phyloP scores from a whole-genome alignment of 2,797 vertebrate species.

The Antennarius maculatus region DNA sequence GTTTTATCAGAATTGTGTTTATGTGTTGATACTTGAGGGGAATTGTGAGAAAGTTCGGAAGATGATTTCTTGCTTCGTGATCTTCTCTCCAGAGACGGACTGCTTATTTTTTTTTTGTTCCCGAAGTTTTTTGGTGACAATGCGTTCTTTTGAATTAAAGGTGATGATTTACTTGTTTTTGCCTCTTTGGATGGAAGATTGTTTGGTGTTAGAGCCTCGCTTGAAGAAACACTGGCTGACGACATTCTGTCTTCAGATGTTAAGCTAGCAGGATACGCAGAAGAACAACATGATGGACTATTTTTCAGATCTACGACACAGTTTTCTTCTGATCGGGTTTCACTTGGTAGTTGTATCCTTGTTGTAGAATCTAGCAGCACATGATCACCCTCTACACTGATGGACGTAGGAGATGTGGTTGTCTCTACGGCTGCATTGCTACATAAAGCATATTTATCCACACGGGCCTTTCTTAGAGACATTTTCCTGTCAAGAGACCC shows the following conservation, averaged over 20 bases:
- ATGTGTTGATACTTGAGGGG: constrained; percentile 33
- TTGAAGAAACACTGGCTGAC: constrained; percentile 52
- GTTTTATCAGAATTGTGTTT: constrained; percentile 23
- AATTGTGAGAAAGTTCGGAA: constrained; percentile 17
- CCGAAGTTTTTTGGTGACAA: constrained; percentile 37
- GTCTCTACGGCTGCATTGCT: constrained; percentile 36
- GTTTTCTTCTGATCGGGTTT: constrained; percentile 13
- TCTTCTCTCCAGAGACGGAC: constrained; percentile 58
- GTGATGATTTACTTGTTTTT: constrained; percentile 1
- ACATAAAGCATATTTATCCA: constrained; percentile 63
- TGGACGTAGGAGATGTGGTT: constrained; percentile 20
- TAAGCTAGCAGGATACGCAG: constrained; percentile 58
- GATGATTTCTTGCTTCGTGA: constrained; percentile 35
- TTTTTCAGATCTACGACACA: constrained; percentile 18
- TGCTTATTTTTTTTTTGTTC: constrained; percentile 50
- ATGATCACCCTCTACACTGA: constrained; percentile 31
- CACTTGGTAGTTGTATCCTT: not conserved
- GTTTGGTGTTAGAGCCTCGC: constrained; percentile 30
- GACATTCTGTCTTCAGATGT: constrained; percentile 57
- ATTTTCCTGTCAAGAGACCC: constrained; percentile 75
- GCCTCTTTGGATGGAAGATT: constrained; percentile 16
- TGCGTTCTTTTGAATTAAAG: constrained; percentile 22
- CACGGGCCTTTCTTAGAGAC: constrained; percentile 66
- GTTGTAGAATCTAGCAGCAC: constrained; percentile 24
- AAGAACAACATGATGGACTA: constrained; percentile 35